phyloP scores from a whole-genome alignment of 1,140 invertebrate species.

The Nomia melanderi region DNA sequence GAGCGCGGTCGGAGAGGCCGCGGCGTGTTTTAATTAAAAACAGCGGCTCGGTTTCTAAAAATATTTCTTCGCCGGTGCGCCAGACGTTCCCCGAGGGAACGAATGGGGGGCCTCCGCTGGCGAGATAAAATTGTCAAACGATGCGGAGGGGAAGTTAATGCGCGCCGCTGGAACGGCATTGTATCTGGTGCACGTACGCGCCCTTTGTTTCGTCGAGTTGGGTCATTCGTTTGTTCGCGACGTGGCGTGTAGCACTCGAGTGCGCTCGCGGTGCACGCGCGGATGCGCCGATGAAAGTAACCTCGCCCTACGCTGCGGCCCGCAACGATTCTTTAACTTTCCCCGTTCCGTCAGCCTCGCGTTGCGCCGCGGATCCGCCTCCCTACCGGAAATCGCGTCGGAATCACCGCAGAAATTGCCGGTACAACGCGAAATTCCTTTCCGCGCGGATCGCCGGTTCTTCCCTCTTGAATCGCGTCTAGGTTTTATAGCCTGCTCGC shows the following conservation, averaged over 20 bases:
- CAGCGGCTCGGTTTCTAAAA: constrained; percentile 16
- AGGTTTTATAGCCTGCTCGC: no score
- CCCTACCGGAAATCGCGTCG: neutral
- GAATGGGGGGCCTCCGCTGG: constrained; percentile 1
- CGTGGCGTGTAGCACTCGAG: constrained; percentile 45
- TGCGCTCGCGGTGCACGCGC: neutral
- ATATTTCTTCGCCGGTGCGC: constrained; percentile 49
- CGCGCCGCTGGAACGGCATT: constrained; percentile 13
- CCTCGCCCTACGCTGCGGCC: constrained; percentile 10
- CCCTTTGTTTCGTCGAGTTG: constrained; percentile 57
- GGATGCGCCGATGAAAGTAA: constrained; percentile 21
- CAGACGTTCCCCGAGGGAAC: neutral
- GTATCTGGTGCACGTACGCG: constrained; percentile 57
- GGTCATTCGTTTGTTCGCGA: constrained; percentile 53
- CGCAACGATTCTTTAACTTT: constrained; percentile 49
- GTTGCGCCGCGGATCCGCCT: constrained; percentile 1
- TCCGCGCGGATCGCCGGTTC: neutral
- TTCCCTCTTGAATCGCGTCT: neutral
- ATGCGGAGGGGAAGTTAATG: constrained; percentile 3
- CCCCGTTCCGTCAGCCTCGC: constrained; percentile 24
- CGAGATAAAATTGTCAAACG: constrained; percentile 54
- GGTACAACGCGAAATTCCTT: neutral
- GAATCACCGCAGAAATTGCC: neutral
- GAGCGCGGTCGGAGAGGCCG: neutral
- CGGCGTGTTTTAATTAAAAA: constrained; percentile 56